Evolutionary conservation across 2,797 vertebrate species (phyloP).

Genomic region (Gymnothorax javanicus): DNA sequence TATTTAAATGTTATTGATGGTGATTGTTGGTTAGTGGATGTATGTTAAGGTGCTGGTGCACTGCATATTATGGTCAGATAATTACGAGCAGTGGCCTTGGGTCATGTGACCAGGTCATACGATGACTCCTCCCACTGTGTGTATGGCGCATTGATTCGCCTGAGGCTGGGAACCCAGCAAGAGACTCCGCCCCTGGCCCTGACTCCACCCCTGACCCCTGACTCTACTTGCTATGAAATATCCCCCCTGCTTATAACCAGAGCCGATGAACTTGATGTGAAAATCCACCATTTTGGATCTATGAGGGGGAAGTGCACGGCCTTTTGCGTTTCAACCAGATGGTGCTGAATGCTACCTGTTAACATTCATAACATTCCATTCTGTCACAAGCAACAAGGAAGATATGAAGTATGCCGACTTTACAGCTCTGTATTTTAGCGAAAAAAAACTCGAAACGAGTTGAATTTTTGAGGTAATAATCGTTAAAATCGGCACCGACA

Average conservation of each 20-base stretch:
- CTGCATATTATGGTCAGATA: not conserved
- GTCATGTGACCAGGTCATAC: conserved; percentile 8
- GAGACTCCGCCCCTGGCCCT: not conserved
- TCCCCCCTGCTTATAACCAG: not conserved
- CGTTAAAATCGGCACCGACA: not conserved
- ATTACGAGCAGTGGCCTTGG: not conserved
- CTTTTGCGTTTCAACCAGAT: not conserved
- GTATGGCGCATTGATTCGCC: conserved; percentile 8
- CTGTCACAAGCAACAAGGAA: not conserved
- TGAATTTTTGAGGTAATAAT: not conserved
- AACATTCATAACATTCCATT: conserved; percentile 19
- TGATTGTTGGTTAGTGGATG: conserved; percentile 12
- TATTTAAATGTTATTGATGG: conserved; percentile 16
- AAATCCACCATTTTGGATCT: not conserved
- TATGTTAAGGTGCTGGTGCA: not conserved
- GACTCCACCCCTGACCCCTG: not conserved
- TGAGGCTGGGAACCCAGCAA: conserved; percentile 2
- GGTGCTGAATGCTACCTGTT: not conserved
- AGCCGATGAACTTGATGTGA: conserved; percentile 1
- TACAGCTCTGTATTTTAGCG: not conserved
- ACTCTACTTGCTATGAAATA: not conserved
- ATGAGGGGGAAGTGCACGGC: not conserved
- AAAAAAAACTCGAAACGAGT: not conserved
- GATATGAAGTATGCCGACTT: not conserved
- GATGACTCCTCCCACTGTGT: not conserved